These are phyloP conservation scores for Stegastes partitus DNA, from an alignment of 2,113 vertebrate species.

Conservation along the genomic window DNA sequence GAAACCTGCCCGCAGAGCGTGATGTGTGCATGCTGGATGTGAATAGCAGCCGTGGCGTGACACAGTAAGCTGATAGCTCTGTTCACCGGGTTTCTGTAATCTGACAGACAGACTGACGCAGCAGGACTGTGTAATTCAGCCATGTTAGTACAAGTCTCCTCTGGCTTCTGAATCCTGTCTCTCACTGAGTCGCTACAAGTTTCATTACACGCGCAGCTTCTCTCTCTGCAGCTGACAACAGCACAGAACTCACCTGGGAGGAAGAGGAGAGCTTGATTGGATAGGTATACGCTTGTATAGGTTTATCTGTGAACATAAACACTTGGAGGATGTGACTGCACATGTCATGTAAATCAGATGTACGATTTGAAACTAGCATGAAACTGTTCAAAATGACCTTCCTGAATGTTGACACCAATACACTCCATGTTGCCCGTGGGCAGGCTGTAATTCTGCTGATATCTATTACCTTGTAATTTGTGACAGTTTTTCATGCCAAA, in stretches of 20 bases:
- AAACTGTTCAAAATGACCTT: conserved; percentile 15
- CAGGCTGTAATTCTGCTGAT: background rate
- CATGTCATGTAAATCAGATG: background rate
- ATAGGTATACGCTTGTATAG: background rate
- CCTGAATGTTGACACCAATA: background rate
- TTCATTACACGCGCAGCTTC: conserved; percentile 9
- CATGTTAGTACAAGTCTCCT: conserved; percentile 45
- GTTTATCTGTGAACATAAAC: conserved; percentile 5
- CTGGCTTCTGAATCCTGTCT: conserved; percentile 23
- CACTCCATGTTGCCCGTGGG: background rate
- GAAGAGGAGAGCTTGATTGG: background rate
- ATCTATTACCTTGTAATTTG: conserved; percentile 1
- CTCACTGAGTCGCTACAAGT: conserved; percentile 11
- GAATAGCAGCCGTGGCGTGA: conserved; percentile 51
- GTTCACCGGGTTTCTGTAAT: conserved; percentile 42
- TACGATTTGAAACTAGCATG: background rate
- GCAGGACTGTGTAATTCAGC: conserved; percentile 47
- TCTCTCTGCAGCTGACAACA: conserved; percentile 9
- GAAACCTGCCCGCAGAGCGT: conserved; percentile 59
- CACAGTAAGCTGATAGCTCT: conserved; percentile 61
- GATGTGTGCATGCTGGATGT: conserved; percentile 46
- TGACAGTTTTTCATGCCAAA: background rate
- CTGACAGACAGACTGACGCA: conserved; percentile 48
- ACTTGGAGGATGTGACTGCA: conserved; percentile 15
- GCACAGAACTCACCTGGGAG: background rate